Base-by-base conservation (phyloP, 2,797 vertebrate species). In the Helicolenus hilgendorfi region DNA sequence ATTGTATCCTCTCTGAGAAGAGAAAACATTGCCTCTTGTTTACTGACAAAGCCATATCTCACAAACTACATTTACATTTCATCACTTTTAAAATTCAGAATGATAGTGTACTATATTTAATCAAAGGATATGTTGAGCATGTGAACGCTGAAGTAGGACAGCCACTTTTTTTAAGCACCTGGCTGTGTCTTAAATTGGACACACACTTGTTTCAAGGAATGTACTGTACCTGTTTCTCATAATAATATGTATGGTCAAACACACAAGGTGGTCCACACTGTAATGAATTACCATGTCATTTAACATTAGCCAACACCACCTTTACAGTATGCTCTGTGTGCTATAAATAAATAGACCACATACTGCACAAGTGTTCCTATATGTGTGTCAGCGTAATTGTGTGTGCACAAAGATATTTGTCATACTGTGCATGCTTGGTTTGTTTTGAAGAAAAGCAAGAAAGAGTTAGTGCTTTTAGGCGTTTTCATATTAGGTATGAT, bases 1-100 rank as follows among this genome's bases (percentile, higher is more conserved):
- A 89, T 85, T 90, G 86, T 89, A 85, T 92, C 84, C 77, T 84
- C 79, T 31, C 53, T 85, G 72, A 92, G 70, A 74, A 85, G 67
- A 84, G 77, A 93, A 94, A 93, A 87, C 76, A 85, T 49, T 45
- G 87, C 70, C 71, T 79, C 81, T 78, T 92, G 82, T 91, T 88
- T 84, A 89, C 84, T 82, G 81, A 86, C 86, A 86, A 74, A 70
- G 87, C 56, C 5, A 27, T 74, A 90, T 68, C 84, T 88, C 68
- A 83, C 64, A 71, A 87, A 90, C 68, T 79, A 24, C 68, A 79
- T 79, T 89, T 53, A 77, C 69, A 77, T 89, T 87, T 73, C 55
- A 85, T 92, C 27, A 26, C 56, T 73, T 91, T 76, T 49, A 60
- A 73, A 87, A 91, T 85, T 73, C 59, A 31, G 53, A 84, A 77